Percentiles rank a stretch among this genome's conserved stretches.
These are phyloP conservation scores for Oryzias sinensis DNA, from an alignment of 2,797 vertebrate genomes.

Conservation along the genomic window DNA sequence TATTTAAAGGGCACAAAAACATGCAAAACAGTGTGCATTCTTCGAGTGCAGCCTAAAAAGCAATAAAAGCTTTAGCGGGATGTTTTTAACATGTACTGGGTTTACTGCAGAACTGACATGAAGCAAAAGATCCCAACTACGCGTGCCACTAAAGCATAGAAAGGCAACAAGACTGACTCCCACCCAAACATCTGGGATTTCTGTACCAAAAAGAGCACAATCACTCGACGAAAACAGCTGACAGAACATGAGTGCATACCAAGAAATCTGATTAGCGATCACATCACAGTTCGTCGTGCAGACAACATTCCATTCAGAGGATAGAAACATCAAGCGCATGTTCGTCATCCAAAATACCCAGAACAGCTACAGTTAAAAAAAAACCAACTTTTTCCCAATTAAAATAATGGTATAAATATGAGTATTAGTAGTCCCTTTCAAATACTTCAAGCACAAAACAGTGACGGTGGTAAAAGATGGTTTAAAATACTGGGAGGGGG, in stretches of 20 bases:
- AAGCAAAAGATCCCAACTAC: conserved; percentile 29
- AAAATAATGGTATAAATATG: conserved; percentile 55
- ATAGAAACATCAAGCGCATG: conserved; percentile 33
- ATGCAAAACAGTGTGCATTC: conserved; percentile 19
- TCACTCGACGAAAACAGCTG: conserved; percentile 34
- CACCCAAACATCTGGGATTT: conserved; percentile 18
- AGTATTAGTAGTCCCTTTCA: conserved; percentile 62
- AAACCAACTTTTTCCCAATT: conserved; percentile 44
- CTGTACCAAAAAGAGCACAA: conserved; percentile 35
- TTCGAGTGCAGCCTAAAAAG: conserved; percentile 16
- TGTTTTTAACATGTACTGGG: conserved; percentile 13
- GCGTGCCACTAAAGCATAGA: conserved; percentile 26
- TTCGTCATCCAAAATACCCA: conserved; percentile 46
- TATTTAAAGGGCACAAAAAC: conserved; percentile 35
- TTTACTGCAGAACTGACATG: conserved; percentile 49
- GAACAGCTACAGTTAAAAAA: conserved; percentile 59
- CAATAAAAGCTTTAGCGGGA: conserved; percentile 23
- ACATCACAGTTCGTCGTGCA: conserved; percentile 63
- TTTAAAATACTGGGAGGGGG: conserved; percentile 36
- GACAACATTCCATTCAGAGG: conserved; percentile 48
- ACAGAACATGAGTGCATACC: conserved; percentile 58
- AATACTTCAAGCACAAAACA: conserved; percentile 56
- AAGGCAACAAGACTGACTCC: conserved; percentile 31
- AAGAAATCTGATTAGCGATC: conserved; percentile 46
- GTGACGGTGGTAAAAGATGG: conserved; percentile 32